phyloP scores from a whole-genome alignment of 2,797 vertebrate species.

The Stomatorhinus walkeri region DNA sequence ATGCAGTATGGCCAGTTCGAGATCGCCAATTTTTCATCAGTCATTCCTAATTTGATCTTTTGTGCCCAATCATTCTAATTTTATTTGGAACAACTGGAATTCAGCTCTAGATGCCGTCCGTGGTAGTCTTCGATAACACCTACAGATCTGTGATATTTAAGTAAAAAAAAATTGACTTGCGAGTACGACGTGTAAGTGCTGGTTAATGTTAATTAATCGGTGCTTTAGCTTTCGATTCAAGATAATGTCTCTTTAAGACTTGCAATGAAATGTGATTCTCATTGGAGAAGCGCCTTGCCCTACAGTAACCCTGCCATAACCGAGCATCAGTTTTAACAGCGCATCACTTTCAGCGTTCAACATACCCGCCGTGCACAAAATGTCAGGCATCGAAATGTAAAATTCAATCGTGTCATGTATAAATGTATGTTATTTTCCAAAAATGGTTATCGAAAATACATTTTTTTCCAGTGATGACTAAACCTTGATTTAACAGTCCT shows the following conservation, averaged over 20 bases:
- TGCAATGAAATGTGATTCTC: slow-evolving; percentile 51
- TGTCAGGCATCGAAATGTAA: neutral
- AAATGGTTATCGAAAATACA: slow-evolving; percentile 5
- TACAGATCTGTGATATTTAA: neutral
- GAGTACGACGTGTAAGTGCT: neutral
- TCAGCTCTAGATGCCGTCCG: neutral
- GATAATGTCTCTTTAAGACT: slow-evolving; percentile 57
- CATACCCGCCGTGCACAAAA: slow-evolving; percentile 19
- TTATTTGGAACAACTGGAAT: neutral
- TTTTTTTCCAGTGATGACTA: slow-evolving; percentile 17
- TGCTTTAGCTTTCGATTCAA: neutral
- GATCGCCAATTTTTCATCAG: neutral
- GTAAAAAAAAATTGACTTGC: neutral
- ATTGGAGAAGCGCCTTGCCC: slow-evolving; percentile 32
- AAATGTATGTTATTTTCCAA: neutral
- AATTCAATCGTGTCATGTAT: neutral
- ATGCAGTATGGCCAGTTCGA: neutral
- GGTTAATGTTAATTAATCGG: neutral
- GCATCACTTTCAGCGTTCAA: slow-evolving; percentile 43
- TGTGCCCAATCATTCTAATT: neutral
- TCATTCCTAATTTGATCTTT: neutral
- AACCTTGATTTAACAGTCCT: slow-evolving; percentile 17
- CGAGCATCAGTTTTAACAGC: slow-evolving; percentile 48
- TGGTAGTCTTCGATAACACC: neutral
- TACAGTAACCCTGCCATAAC: slow-evolving; percentile 36